A percentile compares a stretch with the other conserved stretches of the same genome.
Evolutionary conservation across 2,888 invertebrate species (phyloP).

Genomic region (Agriotes lineatus): DNA sequence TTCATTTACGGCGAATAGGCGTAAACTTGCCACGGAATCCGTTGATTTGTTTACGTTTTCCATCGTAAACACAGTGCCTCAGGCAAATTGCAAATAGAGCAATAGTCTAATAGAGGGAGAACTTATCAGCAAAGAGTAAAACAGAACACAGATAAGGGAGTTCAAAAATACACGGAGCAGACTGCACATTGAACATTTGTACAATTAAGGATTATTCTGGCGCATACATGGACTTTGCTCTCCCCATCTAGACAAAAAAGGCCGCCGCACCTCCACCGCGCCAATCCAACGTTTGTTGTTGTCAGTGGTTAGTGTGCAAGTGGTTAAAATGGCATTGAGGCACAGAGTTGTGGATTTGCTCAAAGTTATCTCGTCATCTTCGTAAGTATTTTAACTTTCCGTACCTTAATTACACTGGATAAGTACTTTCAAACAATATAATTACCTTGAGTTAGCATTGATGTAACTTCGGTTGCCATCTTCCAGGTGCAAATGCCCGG

Average conservation of each 20-base stretch:
- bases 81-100: too few relatives aligned
- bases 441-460: constrained; percentile 1
- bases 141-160: neutral
- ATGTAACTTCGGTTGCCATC: constrained; percentile 37
- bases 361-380: constrained; percentile 37
- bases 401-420: neutral
- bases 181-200: neutral
- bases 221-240: constrained; percentile 10
- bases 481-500: constrained; percentile 81
- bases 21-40: too few relatives aligned
- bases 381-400: constrained; percentile 38
- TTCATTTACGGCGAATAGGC: too few relatives aligned
- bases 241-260: neutral
- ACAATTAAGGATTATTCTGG: neutral
- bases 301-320: neutral
- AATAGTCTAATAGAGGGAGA: too few relatives aligned
- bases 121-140: too few relatives aligned
- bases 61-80: too few relatives aligned
- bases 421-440: neutral
- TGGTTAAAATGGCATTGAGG: constrained; percentile 36
- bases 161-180: neutral
- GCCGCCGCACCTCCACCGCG: neutral
- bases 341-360: constrained; percentile 39
- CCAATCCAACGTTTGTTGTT: constrained; percentile 5
- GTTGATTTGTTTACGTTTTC: too few relatives aligned